These are phyloP conservation scores for Pseudachorutes palmiensis DNA, from an alignment of 1,140 invertebrate species.

Conservation along the genomic window DNA sequence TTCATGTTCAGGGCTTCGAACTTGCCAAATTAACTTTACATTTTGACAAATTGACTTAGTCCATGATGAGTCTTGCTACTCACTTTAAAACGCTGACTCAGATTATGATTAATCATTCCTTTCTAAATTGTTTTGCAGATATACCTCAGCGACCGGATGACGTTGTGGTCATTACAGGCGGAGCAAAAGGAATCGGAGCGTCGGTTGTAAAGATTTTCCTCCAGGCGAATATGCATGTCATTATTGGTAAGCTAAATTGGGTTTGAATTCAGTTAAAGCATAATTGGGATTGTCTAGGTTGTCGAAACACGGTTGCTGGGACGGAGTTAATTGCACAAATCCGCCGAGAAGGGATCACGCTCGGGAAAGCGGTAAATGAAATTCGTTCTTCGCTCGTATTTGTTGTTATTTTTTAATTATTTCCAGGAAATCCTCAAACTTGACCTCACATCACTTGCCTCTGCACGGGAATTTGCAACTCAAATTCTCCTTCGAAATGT, in stretches of 20 bases:
- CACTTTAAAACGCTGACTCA: no score
- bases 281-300: constrained; percentile 67
- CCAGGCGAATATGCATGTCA: constrained; percentile 45
- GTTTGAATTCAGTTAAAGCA: constrained; percentile 37
- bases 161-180: constrained; percentile 56
- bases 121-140: constrained; percentile 1
- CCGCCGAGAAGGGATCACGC: constrained; percentile 48
- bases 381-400: no score
- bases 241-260: constrained; percentile 17
- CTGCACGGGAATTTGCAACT: constrained; percentile 64
- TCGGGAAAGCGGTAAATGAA: no score
- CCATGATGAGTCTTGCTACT: no score
- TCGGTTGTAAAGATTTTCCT: constrained; percentile 70
- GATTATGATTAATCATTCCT: neutral
- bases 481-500: constrained; percentile 54
- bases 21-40: no score
- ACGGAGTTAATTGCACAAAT: constrained; percentile 50
- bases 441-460: constrained; percentile 59
- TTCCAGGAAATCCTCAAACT: constrained; percentile 48
- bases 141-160: constrained; percentile 47
- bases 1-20: no score
- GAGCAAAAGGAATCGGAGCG: constrained; percentile 75
- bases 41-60: no score
- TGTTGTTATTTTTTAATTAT: no score
- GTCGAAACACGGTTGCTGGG: constrained; percentile 53